Conservation (phyloP, 2,888 invertebrate genomes). For the Halictus ligatus region DNA sequence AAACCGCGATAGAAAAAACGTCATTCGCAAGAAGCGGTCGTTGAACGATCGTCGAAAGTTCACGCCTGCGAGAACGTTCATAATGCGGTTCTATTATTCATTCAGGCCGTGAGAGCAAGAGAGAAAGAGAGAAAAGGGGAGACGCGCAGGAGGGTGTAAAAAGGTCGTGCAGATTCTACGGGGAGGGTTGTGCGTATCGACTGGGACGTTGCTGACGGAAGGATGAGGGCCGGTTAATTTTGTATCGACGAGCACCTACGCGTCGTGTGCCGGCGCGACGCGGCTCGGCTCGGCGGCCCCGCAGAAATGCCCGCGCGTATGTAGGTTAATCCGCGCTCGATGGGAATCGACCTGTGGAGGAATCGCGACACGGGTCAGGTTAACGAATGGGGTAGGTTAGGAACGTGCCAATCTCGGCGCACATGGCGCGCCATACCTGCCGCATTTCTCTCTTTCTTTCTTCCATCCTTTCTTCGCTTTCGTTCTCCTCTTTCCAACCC, state of each 20-base stretch:
- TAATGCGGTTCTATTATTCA: constrained; percentile 22
- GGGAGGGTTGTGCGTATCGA: constrained; percentile 35
- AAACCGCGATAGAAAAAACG: neutral
- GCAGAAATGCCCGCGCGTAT: constrained; percentile 67
- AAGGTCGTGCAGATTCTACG: neutral
- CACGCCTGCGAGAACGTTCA: neutral
- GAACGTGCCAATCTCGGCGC: constrained; percentile 64
- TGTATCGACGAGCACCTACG: constrained; percentile 63
- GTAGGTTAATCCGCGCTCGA: constrained; percentile 74
- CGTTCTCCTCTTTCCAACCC: neutral
- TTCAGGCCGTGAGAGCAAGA: neutral
- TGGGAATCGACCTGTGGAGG: constrained; percentile 71
- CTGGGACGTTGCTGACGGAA: constrained; percentile 29
- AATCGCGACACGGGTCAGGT: constrained; percentile 69
- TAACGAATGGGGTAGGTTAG: constrained; percentile 75
- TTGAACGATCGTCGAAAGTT: constrained; percentile 4
- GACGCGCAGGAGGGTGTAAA: constrained; percentile 10
- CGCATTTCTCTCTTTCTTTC: constrained; percentile 17
- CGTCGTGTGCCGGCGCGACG: constrained; percentile 39
- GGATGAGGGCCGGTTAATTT: constrained; percentile 64
- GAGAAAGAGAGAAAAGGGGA: neutral
- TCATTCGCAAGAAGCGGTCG: neutral
- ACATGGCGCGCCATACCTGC: constrained; percentile 54
- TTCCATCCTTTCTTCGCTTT: neutral
- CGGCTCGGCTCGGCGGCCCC: constrained; percentile 16